Conservation (phyloP, 2,113 vertebrate genomes). For the Amphiprion ocellaris region DNA sequence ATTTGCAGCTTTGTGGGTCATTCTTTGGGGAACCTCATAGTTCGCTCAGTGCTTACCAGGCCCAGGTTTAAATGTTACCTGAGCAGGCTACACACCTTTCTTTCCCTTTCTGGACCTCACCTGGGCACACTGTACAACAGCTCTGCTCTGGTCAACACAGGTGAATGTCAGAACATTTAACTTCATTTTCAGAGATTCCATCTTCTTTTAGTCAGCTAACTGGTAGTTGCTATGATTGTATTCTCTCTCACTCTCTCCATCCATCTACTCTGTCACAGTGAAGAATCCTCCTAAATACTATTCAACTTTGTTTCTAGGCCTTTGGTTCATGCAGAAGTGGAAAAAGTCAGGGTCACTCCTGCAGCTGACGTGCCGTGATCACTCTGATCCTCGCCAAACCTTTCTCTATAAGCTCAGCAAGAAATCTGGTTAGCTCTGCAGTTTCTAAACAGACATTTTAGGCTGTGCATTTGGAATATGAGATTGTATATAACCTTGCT, state of each 20-base stretch:
- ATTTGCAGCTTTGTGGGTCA: slow-evolving; percentile 95
- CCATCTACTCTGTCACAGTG: neutral
- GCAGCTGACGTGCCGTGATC: slow-evolving; percentile 96
- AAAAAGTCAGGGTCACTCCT: slow-evolving; percentile 98
- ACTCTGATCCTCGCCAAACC: slow-evolving; percentile 97
- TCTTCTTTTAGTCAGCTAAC: neutral
- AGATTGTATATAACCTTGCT: slow-evolving; percentile 8
- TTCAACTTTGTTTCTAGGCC: slow-evolving; percentile 81
- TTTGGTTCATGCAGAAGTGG: slow-evolving; percentile 99
- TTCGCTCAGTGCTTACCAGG: slow-evolving; percentile 96
- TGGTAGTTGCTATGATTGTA: neutral
- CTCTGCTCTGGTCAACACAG: slow-evolving; percentile 98
- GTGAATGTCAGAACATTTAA: slow-evolving; percentile 74
- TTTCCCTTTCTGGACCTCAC: slow-evolving; percentile 97
- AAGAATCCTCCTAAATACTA: neutral
- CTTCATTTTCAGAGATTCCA: neutral
- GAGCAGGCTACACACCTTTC: slow-evolving; percentile 95
- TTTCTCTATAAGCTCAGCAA: slow-evolving; percentile 99
- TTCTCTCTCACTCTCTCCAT: neutral
- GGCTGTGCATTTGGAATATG: neutral
- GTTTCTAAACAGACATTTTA: neutral
- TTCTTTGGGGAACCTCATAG: slow-evolving; percentile 97
- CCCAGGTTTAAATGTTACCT: slow-evolving; percentile 98
- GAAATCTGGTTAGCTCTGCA: slow-evolving; percentile 90
- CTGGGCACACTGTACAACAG: slow-evolving; percentile 98